Evolutionary conservation across 2,888 invertebrate genomes (phyloP).

Genomic region (Hirtodrosophila confusa): DNA sequence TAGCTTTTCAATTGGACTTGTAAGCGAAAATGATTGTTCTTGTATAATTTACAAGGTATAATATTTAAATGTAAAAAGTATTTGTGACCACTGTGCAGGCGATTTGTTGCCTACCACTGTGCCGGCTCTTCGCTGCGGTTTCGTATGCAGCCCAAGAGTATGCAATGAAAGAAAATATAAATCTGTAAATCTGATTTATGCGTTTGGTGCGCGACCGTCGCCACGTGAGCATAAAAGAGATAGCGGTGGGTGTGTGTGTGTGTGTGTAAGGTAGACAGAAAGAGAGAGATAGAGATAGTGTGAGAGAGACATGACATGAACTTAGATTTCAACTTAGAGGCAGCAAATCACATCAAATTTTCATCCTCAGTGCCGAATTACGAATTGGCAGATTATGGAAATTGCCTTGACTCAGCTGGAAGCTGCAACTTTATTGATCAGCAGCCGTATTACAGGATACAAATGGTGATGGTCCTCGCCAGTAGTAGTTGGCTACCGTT

Average conservation of each 20-base stretch:
- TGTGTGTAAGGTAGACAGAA: slow-evolving; percentile 2
- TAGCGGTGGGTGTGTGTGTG: too few relatives aligned
- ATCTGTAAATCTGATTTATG: slow-evolving; percentile 80
- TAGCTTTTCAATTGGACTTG: too few relatives aligned
- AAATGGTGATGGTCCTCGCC: slow-evolving; percentile 14
- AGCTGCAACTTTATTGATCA: slow-evolving; percentile 52
- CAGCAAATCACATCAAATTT: slow-evolving; percentile 68
- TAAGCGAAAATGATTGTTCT: too few relatives aligned
- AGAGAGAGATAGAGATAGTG: not conserved
- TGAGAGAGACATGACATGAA: slow-evolving; percentile 9
- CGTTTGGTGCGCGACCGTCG: slow-evolving; percentile 60
- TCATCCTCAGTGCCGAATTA: slow-evolving; percentile 73
- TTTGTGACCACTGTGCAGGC: too few relatives aligned
- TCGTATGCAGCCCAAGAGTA: slow-evolving; percentile 49
- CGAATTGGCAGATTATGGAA: slow-evolving; percentile 78
- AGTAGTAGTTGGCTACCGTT: slow-evolving; percentile 25
- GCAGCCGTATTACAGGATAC: slow-evolving; percentile 14
- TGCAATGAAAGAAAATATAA: slow-evolving; percentile 42
- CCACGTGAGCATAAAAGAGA: slow-evolving; percentile 26
- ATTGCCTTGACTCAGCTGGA: slow-evolving; percentile 60
- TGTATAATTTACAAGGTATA: too few relatives aligned
- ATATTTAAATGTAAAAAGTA: too few relatives aligned
- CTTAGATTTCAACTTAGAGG: slow-evolving; percentile 28
- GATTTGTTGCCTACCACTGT: slow-evolving; percentile 18
- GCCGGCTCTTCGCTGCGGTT: slow-evolving; percentile 16